Evolutionary conservation across 2,888 invertebrate species (phyloP), one percentile per base, ranked within the genome.

Genomic region (Chorisops tibialis): DNA sequence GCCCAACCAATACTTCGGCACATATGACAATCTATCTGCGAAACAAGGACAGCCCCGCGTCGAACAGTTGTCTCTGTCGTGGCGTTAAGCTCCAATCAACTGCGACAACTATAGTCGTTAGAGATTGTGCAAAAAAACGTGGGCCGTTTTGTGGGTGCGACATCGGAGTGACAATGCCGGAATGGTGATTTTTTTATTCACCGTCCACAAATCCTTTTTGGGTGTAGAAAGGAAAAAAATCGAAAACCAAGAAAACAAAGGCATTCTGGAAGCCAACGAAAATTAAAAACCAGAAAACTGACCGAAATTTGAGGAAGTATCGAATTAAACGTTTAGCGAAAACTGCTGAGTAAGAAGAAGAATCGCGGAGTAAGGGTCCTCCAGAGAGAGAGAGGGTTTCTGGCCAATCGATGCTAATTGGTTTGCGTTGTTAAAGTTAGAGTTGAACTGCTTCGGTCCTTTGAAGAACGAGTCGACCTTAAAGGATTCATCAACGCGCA

Each of bases 51-150:
- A 7, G 11, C 3, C 2, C 7, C n/a, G 22, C 19, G 41, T 24
- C 11, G 43, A 22, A 37, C 18, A 6, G 56, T 16, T 30, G 18
- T 56, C 56, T 56, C 30, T 56, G 56, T 56, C 56, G 45, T 30
- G 30, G 21, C 18, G 45, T 16, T 47, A 54, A 61, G 12, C 56
- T 64, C 64, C 64, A 64, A 64, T 64, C 64, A 59, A 61, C 51
- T 59, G 61, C 61, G 61, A 43, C 56, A 56, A 30, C 30, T 5
- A 30, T 24, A 24, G 5, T 30, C 30, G n/a, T n/a, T n/a, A n/a
- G n/a, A n/a, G n/a, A n/a, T n/a, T n/a, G n/a, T n/a, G n/a, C n/a
- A n/a, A n/a, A n/a, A n/a, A n/a, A n/a, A n/a, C n/a, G n/a, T n/a
- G n/a, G n/a, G n/a, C n/a, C n/a, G n/a, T n/a, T n/a, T n/a, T 43